Base-by-base conservation (phyloP, 2,113 vertebrate species). In the Tragelaphus scriptus region DNA sequence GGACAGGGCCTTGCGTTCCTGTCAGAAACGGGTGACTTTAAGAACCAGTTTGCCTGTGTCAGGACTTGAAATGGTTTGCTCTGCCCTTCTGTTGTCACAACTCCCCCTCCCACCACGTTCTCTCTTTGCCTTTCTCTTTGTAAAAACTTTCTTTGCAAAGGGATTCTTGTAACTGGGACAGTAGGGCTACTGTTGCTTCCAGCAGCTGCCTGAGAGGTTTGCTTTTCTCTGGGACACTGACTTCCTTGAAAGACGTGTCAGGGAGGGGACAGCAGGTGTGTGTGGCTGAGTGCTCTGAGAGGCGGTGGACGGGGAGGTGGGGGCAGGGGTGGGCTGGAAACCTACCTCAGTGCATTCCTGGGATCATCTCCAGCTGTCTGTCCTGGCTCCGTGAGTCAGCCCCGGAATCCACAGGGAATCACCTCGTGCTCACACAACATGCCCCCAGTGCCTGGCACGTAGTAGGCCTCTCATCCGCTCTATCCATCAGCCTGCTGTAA, bases 151-250 rank as follows among this genome's bases (percentile, higher is more conserved):
- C 98, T 98, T 98, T 98, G 97, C 94, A 93, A 47, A 98, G 87
- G 86, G 98, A 98, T 97, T 97, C 98, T 96, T 88, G 9, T 71
- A 97, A 93, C 95, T 51, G 94, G 98, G 97, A 98, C 98, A 98
- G 98, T 97, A 91, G 80, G 94, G 94, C 91, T 98, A 95, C 97
- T 98, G 98, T 98, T 98, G 97, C 98, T 97, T 63, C 92, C 94
- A 91, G 94, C 61, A 82, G 94, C 90, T 49, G 94, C 98, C 98
- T 93, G 97, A 91, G 97, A 97, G 94, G 88, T 98, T 98, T 97
- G 91, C 98, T 98, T 98, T 98, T 93, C 97, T 97, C 81, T 82
- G 89, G 96, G 81, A 95, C 92, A 84, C 95, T 94, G 95, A 97
- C 97, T 98, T 98, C 97, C 98, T 97, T 98, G 97, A 98, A 95